Conservation (phyloP, 2,797 vertebrate species). For the Pipistrellus pipistrellus region DNA sequence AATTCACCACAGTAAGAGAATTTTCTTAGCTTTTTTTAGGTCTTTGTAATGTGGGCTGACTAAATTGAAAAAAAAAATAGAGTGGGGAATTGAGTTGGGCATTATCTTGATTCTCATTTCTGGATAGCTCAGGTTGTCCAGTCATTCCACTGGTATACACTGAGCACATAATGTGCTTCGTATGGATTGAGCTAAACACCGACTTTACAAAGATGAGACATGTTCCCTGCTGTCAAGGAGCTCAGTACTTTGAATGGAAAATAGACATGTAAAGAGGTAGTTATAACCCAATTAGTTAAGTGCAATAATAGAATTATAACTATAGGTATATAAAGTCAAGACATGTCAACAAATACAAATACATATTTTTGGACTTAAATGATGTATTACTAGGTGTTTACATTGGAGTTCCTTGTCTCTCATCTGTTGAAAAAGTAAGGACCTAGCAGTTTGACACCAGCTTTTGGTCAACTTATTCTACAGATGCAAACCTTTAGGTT, state of each 20-base stretch:
- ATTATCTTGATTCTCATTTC: neutral
- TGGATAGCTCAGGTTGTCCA: neutral
- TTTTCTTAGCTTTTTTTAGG: neutral
- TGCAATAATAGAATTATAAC: neutral
- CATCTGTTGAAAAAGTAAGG: neutral
- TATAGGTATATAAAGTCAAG: neutral
- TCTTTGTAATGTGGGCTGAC: neutral
- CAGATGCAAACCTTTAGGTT: neutral
- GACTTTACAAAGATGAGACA: neutral
- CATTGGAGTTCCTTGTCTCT: neutral
- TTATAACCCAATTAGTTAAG: neutral
- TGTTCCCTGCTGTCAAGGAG: neutral
- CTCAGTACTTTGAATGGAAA: neutral
- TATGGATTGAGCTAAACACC: neutral
- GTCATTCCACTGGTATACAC: rapidly evolving
- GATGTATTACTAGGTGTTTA: neutral
- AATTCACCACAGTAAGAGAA: neutral
- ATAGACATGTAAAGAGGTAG: neutral
- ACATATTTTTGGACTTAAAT: neutral
- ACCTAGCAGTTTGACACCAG: neutral
- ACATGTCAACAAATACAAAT: neutral
- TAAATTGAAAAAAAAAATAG: neutral
- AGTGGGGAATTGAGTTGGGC: neutral
- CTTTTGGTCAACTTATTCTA: neutral
- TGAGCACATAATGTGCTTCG: neutral